Conservation (phyloP, 2,888 invertebrate genomes). For the Sminthurides aquaticus region DNA sequence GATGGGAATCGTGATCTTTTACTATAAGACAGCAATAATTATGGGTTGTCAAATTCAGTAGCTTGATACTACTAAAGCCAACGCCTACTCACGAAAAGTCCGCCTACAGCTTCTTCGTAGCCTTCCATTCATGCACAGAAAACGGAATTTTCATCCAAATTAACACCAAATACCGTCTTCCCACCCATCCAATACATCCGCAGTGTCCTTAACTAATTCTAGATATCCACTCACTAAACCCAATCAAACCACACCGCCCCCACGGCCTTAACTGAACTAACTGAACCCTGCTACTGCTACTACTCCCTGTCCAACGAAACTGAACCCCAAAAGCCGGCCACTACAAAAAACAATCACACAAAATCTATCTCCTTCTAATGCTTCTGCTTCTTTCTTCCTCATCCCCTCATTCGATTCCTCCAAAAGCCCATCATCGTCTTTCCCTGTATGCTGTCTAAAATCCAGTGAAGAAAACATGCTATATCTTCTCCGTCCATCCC, state of each 20-base stretch:
- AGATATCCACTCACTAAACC: too few species aligned
- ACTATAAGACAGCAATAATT: constrained; percentile 38
- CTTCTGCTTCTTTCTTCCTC: not conserved
- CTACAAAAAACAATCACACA: not conserved
- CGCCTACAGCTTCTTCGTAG: constrained; percentile 43
- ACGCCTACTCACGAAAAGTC: constrained; percentile 44
- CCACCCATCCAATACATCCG: too few species aligned
- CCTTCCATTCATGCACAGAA: constrained; percentile 33
- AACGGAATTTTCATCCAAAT: constrained; percentile 33
- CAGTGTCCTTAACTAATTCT: too few species aligned
- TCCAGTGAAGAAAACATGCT: too few species aligned
- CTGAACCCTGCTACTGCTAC: too few species aligned
- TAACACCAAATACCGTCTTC: constrained; percentile 31
- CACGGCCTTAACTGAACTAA: too few species aligned
- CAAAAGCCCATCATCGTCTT: too few species aligned
- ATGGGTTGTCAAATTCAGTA: constrained; percentile 44
- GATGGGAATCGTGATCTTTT: constrained; percentile 26
- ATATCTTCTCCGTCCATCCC: too few species aligned
- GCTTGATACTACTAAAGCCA: constrained; percentile 40
- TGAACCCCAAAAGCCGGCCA: not conserved
- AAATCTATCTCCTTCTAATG: constrained; percentile 13
- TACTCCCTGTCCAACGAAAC: too few species aligned
- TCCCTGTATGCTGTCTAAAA: too few species aligned
- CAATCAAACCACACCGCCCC: too few species aligned
- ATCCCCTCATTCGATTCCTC: not conserved